A percentile compares a stretch with the other conserved stretches of the same genome.
phyloP scores from a whole-genome alignment of 2,113 vertebrate species.

The Nannospalax galili region DNA sequence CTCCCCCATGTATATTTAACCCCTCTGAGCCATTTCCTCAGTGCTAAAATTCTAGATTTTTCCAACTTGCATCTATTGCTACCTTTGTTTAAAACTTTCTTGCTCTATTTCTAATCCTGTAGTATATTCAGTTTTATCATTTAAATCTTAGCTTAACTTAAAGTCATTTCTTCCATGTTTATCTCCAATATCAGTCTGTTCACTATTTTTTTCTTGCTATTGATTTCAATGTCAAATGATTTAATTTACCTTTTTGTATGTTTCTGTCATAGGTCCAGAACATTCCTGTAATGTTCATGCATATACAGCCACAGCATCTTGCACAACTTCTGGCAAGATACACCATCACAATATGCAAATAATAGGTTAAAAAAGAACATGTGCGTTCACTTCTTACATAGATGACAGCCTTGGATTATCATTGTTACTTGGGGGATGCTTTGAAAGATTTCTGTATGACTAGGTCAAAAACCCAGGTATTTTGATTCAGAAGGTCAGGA shows the following conservation, averaged over 20 bases:
- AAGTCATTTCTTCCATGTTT: not conserved
- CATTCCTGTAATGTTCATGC: not conserved
- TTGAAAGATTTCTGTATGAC: not conserved
- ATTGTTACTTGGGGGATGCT: not conserved
- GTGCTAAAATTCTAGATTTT: not conserved
- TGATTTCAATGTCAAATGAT: not conserved
- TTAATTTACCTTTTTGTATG: not conserved
- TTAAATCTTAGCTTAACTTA: not conserved
- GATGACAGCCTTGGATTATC: not conserved
- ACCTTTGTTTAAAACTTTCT: not conserved
- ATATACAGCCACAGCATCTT: not conserved
- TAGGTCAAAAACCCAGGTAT: not conserved
- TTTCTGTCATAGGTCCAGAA: not conserved
- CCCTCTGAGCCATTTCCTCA: not conserved
- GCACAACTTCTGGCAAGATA: not conserved
- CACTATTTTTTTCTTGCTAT: not conserved
- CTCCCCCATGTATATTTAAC: not conserved
- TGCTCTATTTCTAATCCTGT: not conserved
- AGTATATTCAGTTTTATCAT: not conserved
- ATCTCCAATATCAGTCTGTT: not conserved
- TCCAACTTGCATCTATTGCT: not conserved
- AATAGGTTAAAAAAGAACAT: not conserved
- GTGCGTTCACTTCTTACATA: not conserved
- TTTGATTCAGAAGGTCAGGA: not conserved
- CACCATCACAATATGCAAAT: not conserved